Conservation (phyloP, 2,888 invertebrate genomes). For the Alsophila aescularia region DNA sequence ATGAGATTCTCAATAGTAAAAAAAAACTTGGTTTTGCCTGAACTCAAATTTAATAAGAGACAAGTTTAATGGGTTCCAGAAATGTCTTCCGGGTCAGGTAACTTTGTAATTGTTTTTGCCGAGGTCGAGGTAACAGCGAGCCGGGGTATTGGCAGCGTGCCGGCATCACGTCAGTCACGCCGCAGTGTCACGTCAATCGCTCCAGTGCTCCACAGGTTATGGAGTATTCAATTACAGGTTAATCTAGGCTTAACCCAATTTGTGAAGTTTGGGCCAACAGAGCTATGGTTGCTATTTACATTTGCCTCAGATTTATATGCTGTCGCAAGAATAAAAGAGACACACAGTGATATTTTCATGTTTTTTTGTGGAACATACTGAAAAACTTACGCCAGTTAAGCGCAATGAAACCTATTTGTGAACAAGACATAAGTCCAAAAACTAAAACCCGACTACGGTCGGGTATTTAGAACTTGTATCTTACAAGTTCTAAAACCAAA, state of each 20-base stretch:
- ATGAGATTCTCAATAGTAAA: too few species aligned
- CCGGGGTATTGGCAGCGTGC: background rate
- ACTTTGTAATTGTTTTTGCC: conserved; percentile 1
- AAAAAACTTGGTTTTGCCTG: too few species aligned
- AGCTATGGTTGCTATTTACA: background rate
- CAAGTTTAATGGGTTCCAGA: background rate
- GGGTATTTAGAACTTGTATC: too few species aligned
- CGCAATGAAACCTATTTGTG: too few species aligned
- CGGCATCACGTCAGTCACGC: background rate
- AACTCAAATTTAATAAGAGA: background rate
- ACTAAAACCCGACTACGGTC: too few species aligned
- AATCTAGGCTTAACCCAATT: background rate
- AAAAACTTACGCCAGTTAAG: too few species aligned
- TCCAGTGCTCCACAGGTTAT: background rate
- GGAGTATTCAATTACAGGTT: background rate
- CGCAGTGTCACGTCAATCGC: background rate
- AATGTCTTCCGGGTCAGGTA: background rate
- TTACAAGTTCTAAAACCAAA: too few species aligned
- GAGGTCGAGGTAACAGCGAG: background rate
- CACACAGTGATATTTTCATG: too few species aligned
- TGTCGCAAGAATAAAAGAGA: too few species aligned
- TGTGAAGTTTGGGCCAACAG: background rate
- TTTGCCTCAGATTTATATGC: too few species aligned
- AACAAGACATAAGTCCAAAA: too few species aligned
- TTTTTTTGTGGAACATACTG: too few species aligned